These are phyloP conservation scores for Leguminivora glycinivorella DNA, from an alignment of 1,140 invertebrate species.

Conservation along the genomic window DNA sequence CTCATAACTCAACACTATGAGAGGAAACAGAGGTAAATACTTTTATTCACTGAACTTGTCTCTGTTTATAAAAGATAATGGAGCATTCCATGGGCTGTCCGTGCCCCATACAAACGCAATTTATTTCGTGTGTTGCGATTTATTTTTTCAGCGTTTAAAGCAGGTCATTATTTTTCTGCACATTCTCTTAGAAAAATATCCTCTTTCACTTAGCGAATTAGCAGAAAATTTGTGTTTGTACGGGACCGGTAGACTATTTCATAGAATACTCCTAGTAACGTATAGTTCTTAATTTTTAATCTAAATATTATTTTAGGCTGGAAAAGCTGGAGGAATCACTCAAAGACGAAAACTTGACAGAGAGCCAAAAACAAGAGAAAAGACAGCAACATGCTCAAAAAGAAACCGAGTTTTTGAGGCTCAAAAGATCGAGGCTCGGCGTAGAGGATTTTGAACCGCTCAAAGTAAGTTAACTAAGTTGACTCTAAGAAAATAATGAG, in stretches of 20 bases:
- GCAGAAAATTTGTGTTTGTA: too few species aligned
- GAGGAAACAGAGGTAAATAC: conserved; percentile 91
- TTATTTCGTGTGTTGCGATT: too few species aligned
- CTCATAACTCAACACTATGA: conserved; percentile 98
- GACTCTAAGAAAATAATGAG: not conserved
- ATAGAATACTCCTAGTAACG: not conserved
- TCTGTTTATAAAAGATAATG: too few species aligned
- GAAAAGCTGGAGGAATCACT: conserved; percentile 96
- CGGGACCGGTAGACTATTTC: too few species aligned
- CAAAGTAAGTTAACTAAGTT: conserved; percentile 82
- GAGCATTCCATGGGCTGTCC: too few species aligned
- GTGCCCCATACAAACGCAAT: too few species aligned
- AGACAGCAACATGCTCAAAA: conserved; percentile 97
- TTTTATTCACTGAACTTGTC: not conserved
- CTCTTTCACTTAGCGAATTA: too few species aligned
- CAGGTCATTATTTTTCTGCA: too few species aligned
- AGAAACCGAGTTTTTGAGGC: conserved; percentile 97
- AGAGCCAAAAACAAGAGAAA: conserved; percentile 92
- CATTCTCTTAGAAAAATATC: too few species aligned
- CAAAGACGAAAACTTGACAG: conserved; percentile 93
- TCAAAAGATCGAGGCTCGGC: conserved; percentile 96
- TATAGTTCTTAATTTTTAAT: not conserved
- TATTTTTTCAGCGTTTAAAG: too few species aligned
- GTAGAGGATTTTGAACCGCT: conserved; percentile 99
- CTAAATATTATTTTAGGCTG: conserved; percentile 78